Percentiles rank a stretch among this genome's conserved stretches.
phyloP scores from a whole-genome alignment of 2,113 vertebrate genomes.

The Myrmophylax atrothorax region DNA sequence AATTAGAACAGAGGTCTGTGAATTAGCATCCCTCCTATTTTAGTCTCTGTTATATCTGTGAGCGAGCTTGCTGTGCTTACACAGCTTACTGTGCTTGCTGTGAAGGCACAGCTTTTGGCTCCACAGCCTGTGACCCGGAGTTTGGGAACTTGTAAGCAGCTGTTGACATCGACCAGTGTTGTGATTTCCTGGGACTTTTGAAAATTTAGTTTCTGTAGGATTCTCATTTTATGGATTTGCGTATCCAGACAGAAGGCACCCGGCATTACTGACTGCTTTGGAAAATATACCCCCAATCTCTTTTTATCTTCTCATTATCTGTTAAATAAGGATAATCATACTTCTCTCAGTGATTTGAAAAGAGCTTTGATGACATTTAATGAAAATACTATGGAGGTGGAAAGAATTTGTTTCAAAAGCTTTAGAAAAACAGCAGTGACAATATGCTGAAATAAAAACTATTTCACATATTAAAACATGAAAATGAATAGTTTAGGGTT shows the following conservation, averaged over 20 bases:
- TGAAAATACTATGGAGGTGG: slow-evolving; percentile 59
- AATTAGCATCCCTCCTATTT: neutral
- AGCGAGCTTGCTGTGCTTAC: neutral
- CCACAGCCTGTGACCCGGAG: neutral
- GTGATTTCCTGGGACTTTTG: neutral
- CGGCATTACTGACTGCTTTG: neutral
- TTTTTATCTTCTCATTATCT: slow-evolving; percentile 39
- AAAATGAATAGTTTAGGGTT: neutral
- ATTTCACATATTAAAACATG: neutral
- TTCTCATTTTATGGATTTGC: neutral
- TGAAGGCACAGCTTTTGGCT: neutral
- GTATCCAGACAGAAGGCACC: neutral
- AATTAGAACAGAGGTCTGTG: neutral
- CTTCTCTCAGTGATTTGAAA: slow-evolving; percentile 40
- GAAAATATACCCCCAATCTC: neutral
- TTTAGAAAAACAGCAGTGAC: slow-evolving; percentile 31
- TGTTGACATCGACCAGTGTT: neutral
- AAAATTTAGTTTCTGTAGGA: neutral
- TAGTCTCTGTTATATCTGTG: neutral
- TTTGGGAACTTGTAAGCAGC: neutral
- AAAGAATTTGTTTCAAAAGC: slow-evolving; percentile 58
- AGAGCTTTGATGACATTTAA: slow-evolving; percentile 48
- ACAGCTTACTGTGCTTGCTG: neutral
- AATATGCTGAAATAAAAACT: slow-evolving; percentile 42
- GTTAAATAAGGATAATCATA: slow-evolving; percentile 63